Base-by-base conservation (phyloP, 1,140 invertebrate species). In the Drosophila repletoides region DNA sequence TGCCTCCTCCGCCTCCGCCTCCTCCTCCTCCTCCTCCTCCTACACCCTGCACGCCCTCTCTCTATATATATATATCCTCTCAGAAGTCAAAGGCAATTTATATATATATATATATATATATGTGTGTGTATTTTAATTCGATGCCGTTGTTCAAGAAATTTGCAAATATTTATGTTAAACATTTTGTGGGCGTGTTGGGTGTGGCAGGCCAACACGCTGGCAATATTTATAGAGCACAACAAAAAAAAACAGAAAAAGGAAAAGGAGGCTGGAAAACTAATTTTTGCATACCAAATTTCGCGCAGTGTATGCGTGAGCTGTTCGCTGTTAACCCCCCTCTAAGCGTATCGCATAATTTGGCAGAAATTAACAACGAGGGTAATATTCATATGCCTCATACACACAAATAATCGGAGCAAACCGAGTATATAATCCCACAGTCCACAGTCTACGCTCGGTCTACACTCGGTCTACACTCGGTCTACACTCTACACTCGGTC, bases 351-450 rank as follows among this genome's bases (percentile, higher is more conserved):
- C 80, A 83, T 84, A 83, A 79, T 83, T 83, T 83, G 79, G 66
- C 74, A 84, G 71, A 83, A 83, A 84, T 83, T 83, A 79, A 84
- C 84, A 84, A 74, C 80, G 70, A 83, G 79, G 79, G 79, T 84
- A 83, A 83, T 84, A 83, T 77, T 60, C 79, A 77, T 59, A 73
- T 19, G 34, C 52, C 38, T 45, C 46, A 48, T 51, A 69, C 52
- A 81, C 53, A 22, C 53, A 64, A 52, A 36, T n/a, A n/a, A n/a
- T n/a, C n/a, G n/a, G n/a, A n/a, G n/a, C n/a, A n/a, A n/a, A n/a
- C n/a, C n/a, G n/a, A n/a, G n/a, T n/a, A n/a, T n/a, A n/a, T n/a
- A n/a, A n/a, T n/a, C n/a, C n/a, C n/a, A n/a, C n/a, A n/a, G n/a
- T n/a, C n/a, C n/a, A n/a, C n/a, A n/a, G n/a, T n/a, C n/a, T n/a